A percentile compares a stretch with the other conserved stretches of the same genome.
Evolutionary conservation across 2,113 vertebrate species (phyloP).

Genomic region (Potamarius usumacintae): DNA sequence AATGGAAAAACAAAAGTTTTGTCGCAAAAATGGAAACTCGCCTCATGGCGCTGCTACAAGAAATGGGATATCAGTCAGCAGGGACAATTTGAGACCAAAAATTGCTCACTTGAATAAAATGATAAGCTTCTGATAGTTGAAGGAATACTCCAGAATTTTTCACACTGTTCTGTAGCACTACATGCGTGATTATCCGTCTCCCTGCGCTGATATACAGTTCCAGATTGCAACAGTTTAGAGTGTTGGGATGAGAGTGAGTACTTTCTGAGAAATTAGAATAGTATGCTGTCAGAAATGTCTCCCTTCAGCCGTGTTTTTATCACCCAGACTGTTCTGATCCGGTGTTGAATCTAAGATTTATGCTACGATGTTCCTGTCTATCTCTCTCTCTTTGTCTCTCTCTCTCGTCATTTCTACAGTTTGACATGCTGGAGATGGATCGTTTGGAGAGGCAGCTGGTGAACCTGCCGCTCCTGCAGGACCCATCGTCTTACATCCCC

Average conservation of each 20-base stretch:
- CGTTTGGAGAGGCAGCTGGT: conserved; percentile 90
- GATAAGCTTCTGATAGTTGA: not conserved
- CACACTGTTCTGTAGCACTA: not conserved
- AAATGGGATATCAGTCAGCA: not conserved
- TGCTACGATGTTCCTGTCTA: not conserved
- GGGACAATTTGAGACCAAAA: not conserved
- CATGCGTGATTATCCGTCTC: too few species aligned
- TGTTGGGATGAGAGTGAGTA: not conserved
- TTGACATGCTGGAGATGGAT: conserved; percentile 98
- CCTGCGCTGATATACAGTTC: not conserved
- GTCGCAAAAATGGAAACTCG: too few species aligned
- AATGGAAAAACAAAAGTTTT: too few species aligned
- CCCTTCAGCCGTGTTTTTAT: not conserved
- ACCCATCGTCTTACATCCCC: conserved; percentile 90
- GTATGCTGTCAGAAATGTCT: not conserved
- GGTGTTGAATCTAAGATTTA: not conserved
- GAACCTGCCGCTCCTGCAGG: conserved; percentile 88
- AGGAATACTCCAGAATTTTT: not conserved
- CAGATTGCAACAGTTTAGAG: not conserved
- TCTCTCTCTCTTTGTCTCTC: not conserved
- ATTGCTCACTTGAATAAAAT: not conserved
- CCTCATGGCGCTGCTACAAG: not conserved
- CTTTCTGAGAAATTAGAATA: not conserved
- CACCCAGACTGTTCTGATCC: not conserved
- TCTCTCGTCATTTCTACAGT: conserved; percentile 69